phyloP scores from a whole-genome alignment of 2,888 invertebrate genomes.

The Invenusta paracnida region DNA sequence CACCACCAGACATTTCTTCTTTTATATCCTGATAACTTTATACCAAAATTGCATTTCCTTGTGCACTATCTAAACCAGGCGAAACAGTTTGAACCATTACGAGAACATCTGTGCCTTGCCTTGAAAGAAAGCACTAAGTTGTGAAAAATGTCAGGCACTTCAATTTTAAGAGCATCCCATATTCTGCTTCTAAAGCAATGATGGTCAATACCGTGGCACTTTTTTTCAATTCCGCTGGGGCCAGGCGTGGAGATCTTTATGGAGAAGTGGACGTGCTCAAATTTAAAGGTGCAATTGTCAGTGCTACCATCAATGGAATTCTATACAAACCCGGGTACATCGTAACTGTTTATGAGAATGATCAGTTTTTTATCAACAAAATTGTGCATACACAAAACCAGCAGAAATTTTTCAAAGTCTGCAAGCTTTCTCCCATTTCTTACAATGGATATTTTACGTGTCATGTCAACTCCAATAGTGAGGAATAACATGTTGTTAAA shows the following conservation, averaged over 20 bases:
- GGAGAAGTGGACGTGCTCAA: not conserved
- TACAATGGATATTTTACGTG: not conserved
- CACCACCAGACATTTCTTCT: not conserved
- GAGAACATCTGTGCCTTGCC: constrained; percentile 3
- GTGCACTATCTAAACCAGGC: not conserved
- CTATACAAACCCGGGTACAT: not conserved
- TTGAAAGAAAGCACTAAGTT: constrained; percentile 28
- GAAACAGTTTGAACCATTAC: not conserved
- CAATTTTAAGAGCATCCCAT: not conserved
- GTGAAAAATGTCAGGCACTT: constrained; percentile 24
- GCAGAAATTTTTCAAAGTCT: not conserved
- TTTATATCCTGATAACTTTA: constrained; percentile 12
- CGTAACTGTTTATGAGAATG: not conserved
- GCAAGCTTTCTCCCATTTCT: not conserved
- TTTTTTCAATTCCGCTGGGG: constrained; percentile 29
- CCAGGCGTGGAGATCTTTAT: not conserved
- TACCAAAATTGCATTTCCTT: constrained; percentile 24
- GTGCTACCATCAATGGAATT: not conserved
- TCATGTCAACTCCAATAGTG: not conserved
- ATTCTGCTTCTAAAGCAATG: not conserved
- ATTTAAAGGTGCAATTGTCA: not conserved
- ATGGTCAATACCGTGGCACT: not conserved
- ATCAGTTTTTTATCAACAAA: not conserved
- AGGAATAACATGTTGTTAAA: not conserved
- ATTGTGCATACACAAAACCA: not conserved